Evolutionary conservation across 1,140 invertebrate species (phyloP), one percentile per base, ranked within the genome.

Genomic region (Drosophila albomicans): DNA sequence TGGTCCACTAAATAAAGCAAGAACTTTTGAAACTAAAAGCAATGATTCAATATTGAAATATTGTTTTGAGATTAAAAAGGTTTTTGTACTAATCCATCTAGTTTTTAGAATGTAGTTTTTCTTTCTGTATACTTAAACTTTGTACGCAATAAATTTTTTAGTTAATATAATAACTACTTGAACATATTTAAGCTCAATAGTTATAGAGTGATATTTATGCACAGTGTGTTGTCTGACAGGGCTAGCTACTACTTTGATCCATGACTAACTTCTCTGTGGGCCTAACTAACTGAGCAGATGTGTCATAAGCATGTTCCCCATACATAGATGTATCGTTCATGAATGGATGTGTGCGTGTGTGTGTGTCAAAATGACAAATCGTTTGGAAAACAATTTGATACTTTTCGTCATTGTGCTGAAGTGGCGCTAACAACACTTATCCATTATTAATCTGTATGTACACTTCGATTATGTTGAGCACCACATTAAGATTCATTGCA

Each of bases 221-320:
- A n/a, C 51, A 35, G 56, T 74, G 41, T 74, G 28, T 62, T 68
- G 71, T 74, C 71, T 74, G n/a, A 16, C 20, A 46, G 68, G 16
- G 30, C 38, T 43, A 45, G 54, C 45, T 28, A 15, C 30, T 52
- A 15, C 30, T 52, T 15, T 16, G 32, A 49, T n/a, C 51, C 59
- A 63, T 63, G 49, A 38, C 32, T 59, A 59, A 48, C 57, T 32
- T 28, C 20, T 62, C 10, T 49, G 69, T 65, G n/a, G 35, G 7
- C n/a, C 35, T 38, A 59, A 35, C 13, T 10, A 52, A n/a, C 51
- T 52, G 28, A 25, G 49, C 41, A 30, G 51, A 32, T 35, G 28
- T 46, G 49, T 75, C 72, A 70, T 70, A 43, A 62, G 72, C 72
- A 70, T 74, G 57, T 20, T 10, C 0, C 41, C 13, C 30, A 28